phyloP scores from a whole-genome alignment of 1,140 invertebrate genomes.

The Lepidurus couesii region DNA sequence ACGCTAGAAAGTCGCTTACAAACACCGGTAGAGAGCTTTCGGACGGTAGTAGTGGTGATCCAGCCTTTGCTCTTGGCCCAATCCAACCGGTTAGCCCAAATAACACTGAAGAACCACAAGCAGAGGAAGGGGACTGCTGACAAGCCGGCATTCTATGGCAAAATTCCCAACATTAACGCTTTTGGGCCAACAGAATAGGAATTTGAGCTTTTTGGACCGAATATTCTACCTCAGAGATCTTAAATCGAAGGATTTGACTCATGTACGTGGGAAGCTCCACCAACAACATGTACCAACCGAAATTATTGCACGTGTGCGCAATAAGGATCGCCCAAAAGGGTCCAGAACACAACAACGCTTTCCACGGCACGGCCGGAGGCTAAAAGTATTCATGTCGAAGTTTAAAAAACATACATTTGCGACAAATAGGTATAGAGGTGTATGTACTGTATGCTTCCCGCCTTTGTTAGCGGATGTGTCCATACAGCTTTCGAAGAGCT shows the following conservation, averaged over 20 bases:
- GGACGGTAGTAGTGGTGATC: constrained; percentile 38
- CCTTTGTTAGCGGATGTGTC: not conserved
- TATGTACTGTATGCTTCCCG: not conserved
- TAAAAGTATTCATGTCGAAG: constrained; percentile 43
- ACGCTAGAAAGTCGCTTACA: constrained; percentile 27
- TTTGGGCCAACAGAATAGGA: not conserved
- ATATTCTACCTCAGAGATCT: constrained; percentile 70
- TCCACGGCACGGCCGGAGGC: constrained; percentile 70
- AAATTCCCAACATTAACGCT: not conserved
- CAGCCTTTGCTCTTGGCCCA: constrained; percentile 37
- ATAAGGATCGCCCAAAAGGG: constrained; percentile 89
- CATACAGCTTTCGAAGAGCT: constrained; percentile 25
- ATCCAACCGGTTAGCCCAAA: constrained; percentile 39
- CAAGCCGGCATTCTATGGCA: constrained; percentile 39
- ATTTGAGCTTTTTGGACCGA: not conserved
- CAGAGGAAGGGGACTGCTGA: constrained; percentile 40
- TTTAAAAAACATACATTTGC: not conserved
- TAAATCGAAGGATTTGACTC: constrained; percentile 77
- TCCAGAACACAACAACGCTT: constrained; percentile 63
- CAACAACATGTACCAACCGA: constrained; percentile 89
- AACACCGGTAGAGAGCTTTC: constrained; percentile 39
- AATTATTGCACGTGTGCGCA: constrained; percentile 85
- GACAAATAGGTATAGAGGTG: not conserved
- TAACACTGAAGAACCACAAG: constrained; percentile 41
- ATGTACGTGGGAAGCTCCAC: constrained; percentile 92